Base-by-base conservation (phyloP, 2,797 vertebrate species). In the Meriones psammophilus region DNA sequence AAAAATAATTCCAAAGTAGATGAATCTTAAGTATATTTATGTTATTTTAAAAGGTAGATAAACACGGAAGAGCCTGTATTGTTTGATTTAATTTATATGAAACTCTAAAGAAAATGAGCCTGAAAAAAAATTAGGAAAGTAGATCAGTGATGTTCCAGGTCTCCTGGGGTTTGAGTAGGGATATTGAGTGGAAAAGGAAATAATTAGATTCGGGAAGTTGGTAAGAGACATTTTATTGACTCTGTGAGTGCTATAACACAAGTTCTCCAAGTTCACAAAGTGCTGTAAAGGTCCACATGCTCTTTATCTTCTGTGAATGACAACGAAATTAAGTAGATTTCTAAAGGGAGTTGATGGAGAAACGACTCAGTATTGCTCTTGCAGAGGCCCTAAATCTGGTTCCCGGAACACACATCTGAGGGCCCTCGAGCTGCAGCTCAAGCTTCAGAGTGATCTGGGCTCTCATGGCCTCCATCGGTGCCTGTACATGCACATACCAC, bases 251-350 rank as follows among this genome's bases (percentile, higher is more conserved):
- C 68, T 84, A 62, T 10, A 50, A 80, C 30, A 77, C 18, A 46
- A 60, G 71, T 68, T 84, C 76, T 86, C 73, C 91, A 91, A 93
- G 64, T 10, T 62, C 33, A 66, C n/a, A 71, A 42, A 88, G 73
- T 8, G 79, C 12, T 83, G 33, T 46, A 81, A 39, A 54, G 60
- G 85, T n/a, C 36, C 3, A 39, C 5, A 3, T 22, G 50, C 10
- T 69, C 91, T 79, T 93, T 78, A 73, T 58, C 56, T 85, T 91
- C 26, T 10, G 9, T 56, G 60, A 74, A 54, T 84, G 79, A 50
- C 30, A 74, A 15, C 39, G 18, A 85, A 91, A 71, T 64, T 91
- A 73, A 68, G 58, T 62, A 73, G 46, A 22, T 42, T 62, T 46
- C 68, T 62, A 66, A 68, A 13, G 30, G 66, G 46, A 66, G 20